Evolutionary conservation across 1,140 invertebrate species (phyloP).

Genomic region (Penaeus japonicus): DNA sequence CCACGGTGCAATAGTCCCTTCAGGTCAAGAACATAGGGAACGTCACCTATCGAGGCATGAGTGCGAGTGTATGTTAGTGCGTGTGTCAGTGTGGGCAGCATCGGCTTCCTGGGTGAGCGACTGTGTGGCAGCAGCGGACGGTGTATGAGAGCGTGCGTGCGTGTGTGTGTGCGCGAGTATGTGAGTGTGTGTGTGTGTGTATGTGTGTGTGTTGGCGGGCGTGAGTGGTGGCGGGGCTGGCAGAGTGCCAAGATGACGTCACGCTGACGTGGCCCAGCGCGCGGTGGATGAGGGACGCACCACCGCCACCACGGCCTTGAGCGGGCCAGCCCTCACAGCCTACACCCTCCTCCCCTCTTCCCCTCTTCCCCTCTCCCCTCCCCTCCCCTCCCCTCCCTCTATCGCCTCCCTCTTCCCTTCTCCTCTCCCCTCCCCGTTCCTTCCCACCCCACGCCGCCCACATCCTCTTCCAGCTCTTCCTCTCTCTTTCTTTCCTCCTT

Average conservation of each 20-base stretch:
- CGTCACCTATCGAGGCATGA: too few relatives aligned
- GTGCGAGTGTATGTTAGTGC: neutral
- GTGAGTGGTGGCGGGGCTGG: slow-evolving; percentile 29
- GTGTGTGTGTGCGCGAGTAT: neutral
- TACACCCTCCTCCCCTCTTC: neutral
- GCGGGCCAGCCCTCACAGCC: neutral
- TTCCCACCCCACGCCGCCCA: neutral
- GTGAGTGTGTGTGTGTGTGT: slow-evolving; percentile 33
- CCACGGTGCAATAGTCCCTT: too few relatives aligned
- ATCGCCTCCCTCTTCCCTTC: neutral
- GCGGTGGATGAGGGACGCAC: neutral
- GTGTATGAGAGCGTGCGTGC: too few relatives aligned
- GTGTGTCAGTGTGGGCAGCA: neutral
- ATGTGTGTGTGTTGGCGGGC: slow-evolving; percentile 30
- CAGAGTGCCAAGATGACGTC: slow-evolving; percentile 39
- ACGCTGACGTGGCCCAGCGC: slow-evolving; percentile 35
- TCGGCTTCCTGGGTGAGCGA: slow-evolving; percentile 21
- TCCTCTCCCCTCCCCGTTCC: neutral
- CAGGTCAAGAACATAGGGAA: too few relatives aligned
- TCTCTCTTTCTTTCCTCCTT: neutral
- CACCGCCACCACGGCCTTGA: slow-evolving; percentile 29
- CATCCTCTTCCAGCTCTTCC: neutral
- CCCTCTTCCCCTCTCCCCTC: neutral
- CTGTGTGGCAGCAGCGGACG: neutral
- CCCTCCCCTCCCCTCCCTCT: neutral